Evolutionary conservation across 2,888 invertebrate genomes (phyloP), one percentile per base, ranked within the genome.

Genomic region (Chymomyza amoena): DNA sequence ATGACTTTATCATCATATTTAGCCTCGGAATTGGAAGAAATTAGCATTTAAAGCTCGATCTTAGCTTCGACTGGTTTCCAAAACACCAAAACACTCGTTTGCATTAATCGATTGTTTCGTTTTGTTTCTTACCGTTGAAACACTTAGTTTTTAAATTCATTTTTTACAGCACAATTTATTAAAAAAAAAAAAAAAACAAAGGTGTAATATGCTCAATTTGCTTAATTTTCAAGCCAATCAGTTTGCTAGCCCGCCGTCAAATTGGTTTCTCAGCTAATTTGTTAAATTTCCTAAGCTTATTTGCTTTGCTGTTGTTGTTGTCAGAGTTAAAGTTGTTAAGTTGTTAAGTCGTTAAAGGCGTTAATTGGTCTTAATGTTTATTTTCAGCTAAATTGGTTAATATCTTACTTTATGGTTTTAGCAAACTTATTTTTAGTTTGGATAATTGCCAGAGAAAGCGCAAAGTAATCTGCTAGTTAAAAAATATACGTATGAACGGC

Each of bases 1-100:
- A 84, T 84, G 88, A 88, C 84, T 84, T 84, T 87, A 84, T 84
- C 88, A 84, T 84, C 88, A 80, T 70, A 71, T 67, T 59, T 60
- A 25, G 68, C 57, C 69, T 74, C 66, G 61, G 75, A 25, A 18
- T 45, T 10, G 13, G 65, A 59, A 39, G 36, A 18, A 36, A 78
- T 88, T 84, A 84, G 84, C 82, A 86, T 81, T 32, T 32, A 32
- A 32, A 32, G 9, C 73, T 59, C 32, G 32, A 32, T 0, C 32
- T 32, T 6, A 28, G n/a, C n/a, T 20, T 45, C 66, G 70, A 69
- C 73, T 78, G 68, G 69, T 74, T 77, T 74, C 52, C 25, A 54
- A 69, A 57, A 60, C 16, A 32, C 52, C 25, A 54, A 69, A 57
- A 60, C 16, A 32, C n/a, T 18, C 20, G 20, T 20, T 2, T 20